Conservation (phyloP, 1,140 invertebrate genomes). For the Patella vulgata region DNA sequence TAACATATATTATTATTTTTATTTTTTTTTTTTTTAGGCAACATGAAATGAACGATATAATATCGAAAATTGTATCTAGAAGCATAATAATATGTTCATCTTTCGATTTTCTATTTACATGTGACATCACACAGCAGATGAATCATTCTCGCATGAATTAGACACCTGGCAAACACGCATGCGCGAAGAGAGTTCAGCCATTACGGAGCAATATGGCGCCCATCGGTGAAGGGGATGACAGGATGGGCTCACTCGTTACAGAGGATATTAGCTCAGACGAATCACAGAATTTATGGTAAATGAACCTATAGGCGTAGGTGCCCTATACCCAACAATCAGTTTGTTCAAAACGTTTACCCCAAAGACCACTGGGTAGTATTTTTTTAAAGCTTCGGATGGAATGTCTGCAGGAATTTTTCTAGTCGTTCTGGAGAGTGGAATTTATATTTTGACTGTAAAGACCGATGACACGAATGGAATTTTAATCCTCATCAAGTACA, state of each 20-base stretch:
- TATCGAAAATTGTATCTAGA: no score
- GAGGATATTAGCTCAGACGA: slow-evolving; percentile 60
- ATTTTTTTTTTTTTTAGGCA: no score
- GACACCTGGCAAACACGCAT: neutral
- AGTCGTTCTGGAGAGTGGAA: no score
- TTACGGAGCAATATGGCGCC: slow-evolving; percentile 60
- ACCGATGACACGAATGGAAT: no score
- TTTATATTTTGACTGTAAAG: no score
- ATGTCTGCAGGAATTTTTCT: slow-evolving; percentile 3
- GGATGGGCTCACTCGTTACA: slow-evolving; percentile 45
- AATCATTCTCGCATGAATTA: slow-evolving; percentile 33
- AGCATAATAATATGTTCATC: no score
- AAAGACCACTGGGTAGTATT: neutral
- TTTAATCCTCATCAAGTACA: no score
- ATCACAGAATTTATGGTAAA: slow-evolving; percentile 67
- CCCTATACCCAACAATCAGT: slow-evolving; percentile 7
- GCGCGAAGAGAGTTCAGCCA: neutral
- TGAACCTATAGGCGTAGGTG: slow-evolving; percentile 3
- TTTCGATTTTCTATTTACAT: slow-evolving; percentile 2
- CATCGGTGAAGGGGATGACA: slow-evolving; percentile 57
- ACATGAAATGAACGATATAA: no score
- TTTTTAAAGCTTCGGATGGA: neutral
- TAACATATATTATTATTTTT: no score
- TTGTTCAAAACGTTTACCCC: neutral
- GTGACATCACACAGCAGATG: slow-evolving; percentile 31